Evolutionary conservation across 35 echinoderm and acorn worm genomes (phyloP).

Genomic region (Ophioderma brevispina): DNA sequence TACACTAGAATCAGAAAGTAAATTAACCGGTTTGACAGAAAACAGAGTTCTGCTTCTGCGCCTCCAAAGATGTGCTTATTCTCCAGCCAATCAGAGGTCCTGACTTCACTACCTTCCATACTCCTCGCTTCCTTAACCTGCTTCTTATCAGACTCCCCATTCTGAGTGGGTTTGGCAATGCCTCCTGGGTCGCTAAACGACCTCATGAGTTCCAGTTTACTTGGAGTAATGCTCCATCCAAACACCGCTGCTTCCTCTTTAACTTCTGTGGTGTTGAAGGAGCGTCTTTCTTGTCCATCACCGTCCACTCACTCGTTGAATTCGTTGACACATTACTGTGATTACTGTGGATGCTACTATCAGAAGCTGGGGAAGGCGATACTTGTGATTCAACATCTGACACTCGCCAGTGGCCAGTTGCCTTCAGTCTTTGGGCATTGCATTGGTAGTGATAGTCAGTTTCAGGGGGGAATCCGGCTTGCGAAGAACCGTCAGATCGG

Average conservation of each 20-base stretch:
- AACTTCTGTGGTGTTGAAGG: conserved; percentile 5
- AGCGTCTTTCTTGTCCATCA: conserved; percentile 61
- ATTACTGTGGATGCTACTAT: conserved; percentile 81
- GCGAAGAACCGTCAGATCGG: conserved; percentile 72
- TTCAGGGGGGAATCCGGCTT: conserved; percentile 83
- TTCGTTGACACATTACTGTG: conserved; percentile 82
- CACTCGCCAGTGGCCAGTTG: conserved; percentile 73
- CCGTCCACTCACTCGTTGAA: conserved; percentile 84
- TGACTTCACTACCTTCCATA: background rate
- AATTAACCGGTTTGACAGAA: background rate
- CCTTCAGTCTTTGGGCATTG: conserved; percentile 75
- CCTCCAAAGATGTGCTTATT: background rate
- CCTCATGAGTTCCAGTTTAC: background rate
- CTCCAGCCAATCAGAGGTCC: background rate
- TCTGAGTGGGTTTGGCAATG: background rate
- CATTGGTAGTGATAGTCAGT: conserved; percentile 87
- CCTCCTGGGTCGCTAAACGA: background rate
- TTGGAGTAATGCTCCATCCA: conserved; percentile 56
- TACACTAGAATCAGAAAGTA: background rate
- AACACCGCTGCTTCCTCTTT: conserved; percentile 50
- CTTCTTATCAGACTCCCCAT: background rate
- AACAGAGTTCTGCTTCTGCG: background rate
- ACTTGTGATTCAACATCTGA: conserved; percentile 63
- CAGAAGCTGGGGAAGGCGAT: conserved; percentile 77
- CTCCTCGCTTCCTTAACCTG: background rate